Conservation (phyloP, 2,113 vertebrate species). For the Dromas ardeola region DNA sequence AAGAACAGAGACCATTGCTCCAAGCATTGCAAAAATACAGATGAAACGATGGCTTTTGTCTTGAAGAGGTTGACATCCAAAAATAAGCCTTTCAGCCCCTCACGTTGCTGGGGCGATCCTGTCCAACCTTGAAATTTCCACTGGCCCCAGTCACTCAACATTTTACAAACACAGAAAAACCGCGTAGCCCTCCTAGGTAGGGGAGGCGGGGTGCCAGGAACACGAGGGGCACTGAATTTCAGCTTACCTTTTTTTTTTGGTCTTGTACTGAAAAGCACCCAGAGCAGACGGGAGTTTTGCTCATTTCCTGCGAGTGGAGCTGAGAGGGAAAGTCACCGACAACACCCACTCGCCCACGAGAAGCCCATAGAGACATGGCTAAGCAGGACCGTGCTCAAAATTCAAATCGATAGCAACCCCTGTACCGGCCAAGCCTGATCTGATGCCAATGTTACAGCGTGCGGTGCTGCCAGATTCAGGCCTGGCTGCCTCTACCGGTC, state of each 20-base stretch:
- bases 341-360: background rate
- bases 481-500: background rate
- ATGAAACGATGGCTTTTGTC: background rate
- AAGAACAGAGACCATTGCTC: background rate
- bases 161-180: background rate
- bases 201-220: background rate
- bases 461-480: background rate
- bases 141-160: background rate
- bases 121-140: background rate
- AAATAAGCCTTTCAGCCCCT: background rate
- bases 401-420: background rate
- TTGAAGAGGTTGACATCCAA: background rate
- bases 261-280: background rate
- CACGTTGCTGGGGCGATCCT: background rate
- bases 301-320: background rate
- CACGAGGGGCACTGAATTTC: background rate
- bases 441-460: background rate
- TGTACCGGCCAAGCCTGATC: background rate
- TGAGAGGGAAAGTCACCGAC: background rate
- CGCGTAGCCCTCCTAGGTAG: accelerated
- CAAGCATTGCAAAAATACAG: background rate
- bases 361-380: background rate
- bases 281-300: background rate
- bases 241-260: background rate
- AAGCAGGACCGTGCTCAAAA: background rate